phyloP scores from a whole-genome alignment of 1,140 invertebrate genomes.

The Aphis gossypii region DNA sequence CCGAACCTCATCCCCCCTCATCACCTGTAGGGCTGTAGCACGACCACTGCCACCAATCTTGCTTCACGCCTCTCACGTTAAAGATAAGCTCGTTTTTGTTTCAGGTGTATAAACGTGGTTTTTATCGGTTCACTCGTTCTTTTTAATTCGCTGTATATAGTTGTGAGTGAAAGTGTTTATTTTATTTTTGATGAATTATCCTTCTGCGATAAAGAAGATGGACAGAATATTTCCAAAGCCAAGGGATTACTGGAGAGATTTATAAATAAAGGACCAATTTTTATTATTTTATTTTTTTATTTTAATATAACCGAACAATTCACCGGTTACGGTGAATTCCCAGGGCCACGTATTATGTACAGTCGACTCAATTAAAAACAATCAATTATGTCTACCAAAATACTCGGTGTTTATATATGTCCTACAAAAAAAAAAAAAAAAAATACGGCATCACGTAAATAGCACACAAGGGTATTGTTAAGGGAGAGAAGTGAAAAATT shows the following conservation, averaged over 20 bases:
- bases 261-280: slow-evolving; percentile 38
- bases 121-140: slow-evolving; percentile 37
- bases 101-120: slow-evolving; percentile 44
- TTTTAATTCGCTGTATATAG: background rate
- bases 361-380: slow-evolving; percentile 52
- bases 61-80: background rate
- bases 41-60: background rate
- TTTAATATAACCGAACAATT: slow-evolving; percentile 9
- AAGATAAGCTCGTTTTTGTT: slow-evolving; percentile 56
- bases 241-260: slow-evolving; percentile 38
- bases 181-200: slow-evolving; percentile 52
- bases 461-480: slow-evolving; percentile 48
- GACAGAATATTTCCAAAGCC: slow-evolving; percentile 16
- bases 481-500: background rate
- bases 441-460: background rate
- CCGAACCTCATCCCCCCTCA: background rate
- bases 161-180: background rate
- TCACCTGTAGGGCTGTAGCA: background rate
- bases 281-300: background rate
- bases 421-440: background rate
- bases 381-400: slow-evolving; percentile 49
- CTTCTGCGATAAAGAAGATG: slow-evolving; percentile 7
- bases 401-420: slow-evolving; percentile 32
- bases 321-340: background rate
- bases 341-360: background rate